Base-by-base conservation (phyloP, 2,113 vertebrate species). In the Elachura formosa region DNA sequence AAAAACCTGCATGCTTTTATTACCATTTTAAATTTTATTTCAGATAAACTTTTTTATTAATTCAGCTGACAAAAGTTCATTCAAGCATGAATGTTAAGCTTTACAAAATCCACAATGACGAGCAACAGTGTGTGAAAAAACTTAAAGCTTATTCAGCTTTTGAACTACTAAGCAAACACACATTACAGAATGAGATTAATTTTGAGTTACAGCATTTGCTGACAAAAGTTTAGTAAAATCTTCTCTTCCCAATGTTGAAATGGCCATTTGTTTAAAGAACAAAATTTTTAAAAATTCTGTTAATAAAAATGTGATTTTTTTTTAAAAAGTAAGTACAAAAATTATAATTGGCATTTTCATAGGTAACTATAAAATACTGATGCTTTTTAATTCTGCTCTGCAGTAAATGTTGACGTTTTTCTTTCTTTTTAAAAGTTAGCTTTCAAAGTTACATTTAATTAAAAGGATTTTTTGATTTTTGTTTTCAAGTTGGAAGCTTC, bases 111-210 rank as follows among this genome's bases (percentile, higher is more conserved):
- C 89, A 88, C 75, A 92, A 91, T 84, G 84, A 36, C 34, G 68
- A 96, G 83, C 71, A 96, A 96, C 73, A 94, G 89, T 18, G 29
- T 92, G 90, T 84, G 89, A 95, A 71, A 87, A 77, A 94, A 94
- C 87, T 96, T 96, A 62, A 90, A 94, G 89, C 84, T 96, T 96
- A 93, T 82, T 92, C 79, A 95, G 90, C 83, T 96, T 92, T 80
- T 87, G 46, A 96, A 96, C 94, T 98, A 96, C 97, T 97, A 97
- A 97, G 97, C 94, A 98, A 98, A 98, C 97, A 98, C 96, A 98
- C 97, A 97, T 96, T 98, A 89, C 86, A 92, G 86, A 96, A 96
- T 88, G 85, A 97, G 89, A 94, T 82, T 40, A 91, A 95, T 95
- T 91, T 52, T 95, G 89, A 91, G 93, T 92, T 75, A 62, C 87